Base-by-base conservation (phyloP, 1,140 invertebrate genomes). In the Danaus melanippus region DNA sequence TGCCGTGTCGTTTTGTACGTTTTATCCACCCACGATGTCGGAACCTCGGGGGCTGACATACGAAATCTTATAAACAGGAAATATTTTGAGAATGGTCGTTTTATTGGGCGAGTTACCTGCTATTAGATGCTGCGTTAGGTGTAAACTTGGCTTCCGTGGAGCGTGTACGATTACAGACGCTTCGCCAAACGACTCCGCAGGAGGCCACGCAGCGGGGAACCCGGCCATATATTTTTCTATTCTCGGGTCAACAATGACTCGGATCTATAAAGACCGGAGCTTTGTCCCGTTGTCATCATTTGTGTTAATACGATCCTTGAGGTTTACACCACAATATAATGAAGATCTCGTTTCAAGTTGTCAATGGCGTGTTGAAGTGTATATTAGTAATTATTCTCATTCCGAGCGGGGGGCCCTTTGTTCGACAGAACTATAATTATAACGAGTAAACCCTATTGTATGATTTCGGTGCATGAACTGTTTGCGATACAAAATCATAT, bases 271-370 rank as follows among this genome's bases (percentile, higher is more conserved):
- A 75, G 64, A 56, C 58, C 66, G 62, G 56, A 61, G 68, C 62
- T 77, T 81, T 82, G 74, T 86, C 53, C 62, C 74, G 76, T 82
- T 86, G 83, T 86, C 81, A 84, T 86, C 81, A 74, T 83, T 80
- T 75, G 76, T 86, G 83, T 86, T 84, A 86, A 84, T 86, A 76
- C 74, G 73, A 80, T 80, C 76, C 78, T 84, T 81, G 80, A 86
- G 80, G 78, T 84, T 84, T 84, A 68, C 71, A 64, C 79, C 74
- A 86, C 83, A 86, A 83, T 75, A 76, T 64, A 63, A 76, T 81
- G 80, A 74, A 78, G 79, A 73, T 72, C 73, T 83, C 74, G 63
- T 71, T 62, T 71, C 60, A 71, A 71, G 49, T 71, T 70, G 66
- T 84, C 79, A 84, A 83, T 83, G 76, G 73, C 64, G 79, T 76